These are phyloP conservation scores for Taxidea taxus DNA, from an alignment of 2,113 vertebrate species.

Conservation along the genomic window DNA sequence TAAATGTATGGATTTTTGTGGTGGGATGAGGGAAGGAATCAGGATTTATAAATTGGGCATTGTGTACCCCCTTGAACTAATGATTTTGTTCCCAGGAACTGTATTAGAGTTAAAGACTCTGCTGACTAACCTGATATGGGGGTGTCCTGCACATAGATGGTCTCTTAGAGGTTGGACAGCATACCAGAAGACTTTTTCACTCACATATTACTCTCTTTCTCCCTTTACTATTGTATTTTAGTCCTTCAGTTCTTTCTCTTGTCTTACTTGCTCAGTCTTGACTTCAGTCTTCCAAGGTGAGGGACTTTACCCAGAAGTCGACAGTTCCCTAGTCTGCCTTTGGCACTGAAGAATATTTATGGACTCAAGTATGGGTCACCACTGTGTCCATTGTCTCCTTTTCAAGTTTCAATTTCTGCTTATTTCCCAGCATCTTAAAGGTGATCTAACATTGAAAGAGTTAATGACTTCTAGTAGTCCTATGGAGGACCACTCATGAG, in stretches of 20 bases:
- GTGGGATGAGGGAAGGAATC: background rate
- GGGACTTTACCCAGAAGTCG: background rate
- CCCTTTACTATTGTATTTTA: background rate
- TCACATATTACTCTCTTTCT: background rate
- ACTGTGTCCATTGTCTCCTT: background rate
- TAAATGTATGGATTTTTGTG: background rate
- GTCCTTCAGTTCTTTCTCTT: background rate
- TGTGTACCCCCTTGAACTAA: rapidly evolving
- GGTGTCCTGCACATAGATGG: background rate
- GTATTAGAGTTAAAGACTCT: background rate
- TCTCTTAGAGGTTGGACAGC: background rate
- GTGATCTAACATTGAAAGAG: background rate
- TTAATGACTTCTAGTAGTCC: background rate
- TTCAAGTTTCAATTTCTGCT: background rate
- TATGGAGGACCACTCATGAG: background rate
- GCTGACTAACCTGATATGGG: background rate
- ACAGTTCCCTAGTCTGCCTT: background rate
- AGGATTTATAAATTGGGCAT: background rate
- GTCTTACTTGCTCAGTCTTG: background rate
- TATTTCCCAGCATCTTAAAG: background rate
- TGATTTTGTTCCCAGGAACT: background rate
- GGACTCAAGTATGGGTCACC: background rate
- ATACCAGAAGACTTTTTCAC: background rate
- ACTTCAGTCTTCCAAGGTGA: background rate
- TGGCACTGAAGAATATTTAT: background rate